These are phyloP conservation scores for Apogon talboti DNA, from an alignment of 2,797 vertebrate species.

Conservation along the genomic window DNA sequence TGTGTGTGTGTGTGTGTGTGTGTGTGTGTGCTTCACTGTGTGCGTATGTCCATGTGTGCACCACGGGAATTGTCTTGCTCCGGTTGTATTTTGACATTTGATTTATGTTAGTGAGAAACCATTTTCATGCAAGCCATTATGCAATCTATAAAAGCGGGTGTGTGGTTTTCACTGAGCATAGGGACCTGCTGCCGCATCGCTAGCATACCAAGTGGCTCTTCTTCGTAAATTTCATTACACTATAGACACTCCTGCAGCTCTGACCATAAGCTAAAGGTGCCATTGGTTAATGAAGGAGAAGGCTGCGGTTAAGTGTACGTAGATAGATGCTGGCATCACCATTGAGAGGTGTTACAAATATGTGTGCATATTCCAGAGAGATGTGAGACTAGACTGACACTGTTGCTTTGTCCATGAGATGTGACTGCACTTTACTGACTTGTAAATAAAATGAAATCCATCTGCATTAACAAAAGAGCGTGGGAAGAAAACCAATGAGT, in stretches of 20 bases:
- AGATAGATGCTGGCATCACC: slow-evolving; percentile 69
- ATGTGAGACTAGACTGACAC: slow-evolving; percentile 61
- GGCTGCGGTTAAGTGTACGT: slow-evolving; percentile 63
- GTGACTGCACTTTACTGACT: slow-evolving; percentile 57
- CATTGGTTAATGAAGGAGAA: slow-evolving; percentile 83
- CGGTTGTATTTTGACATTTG: slow-evolving; percentile 86
- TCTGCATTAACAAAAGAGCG: slow-evolving; percentile 50
- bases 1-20: slow-evolving; percentile 65
- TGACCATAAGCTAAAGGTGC: slow-evolving; percentile 82
- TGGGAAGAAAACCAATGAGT: slow-evolving; percentile 23
- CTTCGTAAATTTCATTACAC: slow-evolving; percentile 84
- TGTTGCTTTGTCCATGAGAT: slow-evolving; percentile 53
- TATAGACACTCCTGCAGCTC: slow-evolving; percentile 77
- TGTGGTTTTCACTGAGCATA: slow-evolving; percentile 80
- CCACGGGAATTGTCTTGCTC: slow-evolving; percentile 82
- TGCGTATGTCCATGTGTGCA: slow-evolving; percentile 68
- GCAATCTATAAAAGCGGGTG: slow-evolving; percentile 84
- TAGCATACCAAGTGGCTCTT: slow-evolving; percentile 86
- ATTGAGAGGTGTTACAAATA: slow-evolving; percentile 58
- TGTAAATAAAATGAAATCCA: slow-evolving; percentile 64
- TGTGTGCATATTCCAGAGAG: slow-evolving; percentile 59
- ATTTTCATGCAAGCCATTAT: slow-evolving; percentile 86
- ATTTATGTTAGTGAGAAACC: slow-evolving; percentile 87
- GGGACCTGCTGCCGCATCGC: slow-evolving; percentile 78
- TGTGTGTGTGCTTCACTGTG: slow-evolving; percentile 32